Evolutionary conservation across 2,113 vertebrate genomes (phyloP).

Genomic region (Mastomys coucha): DNA sequence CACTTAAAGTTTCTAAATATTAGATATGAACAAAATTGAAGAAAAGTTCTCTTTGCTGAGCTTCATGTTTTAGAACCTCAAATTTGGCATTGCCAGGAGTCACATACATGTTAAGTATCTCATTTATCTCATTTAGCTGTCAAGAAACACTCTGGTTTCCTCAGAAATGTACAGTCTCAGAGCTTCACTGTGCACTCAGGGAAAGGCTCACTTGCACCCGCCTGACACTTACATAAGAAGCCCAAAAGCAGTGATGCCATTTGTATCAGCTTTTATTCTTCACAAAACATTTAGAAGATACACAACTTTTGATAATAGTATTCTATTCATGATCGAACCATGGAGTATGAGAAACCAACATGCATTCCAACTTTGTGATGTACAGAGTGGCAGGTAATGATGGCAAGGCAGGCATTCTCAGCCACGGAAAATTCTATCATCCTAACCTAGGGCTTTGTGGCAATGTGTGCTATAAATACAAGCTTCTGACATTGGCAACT

Average conservation of each 20-base stretch:
- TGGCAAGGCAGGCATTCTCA: slow-evolving; percentile 76
- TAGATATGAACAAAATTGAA: slow-evolving; percentile 66
- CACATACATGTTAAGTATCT: slow-evolving; percentile 19
- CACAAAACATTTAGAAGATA: slow-evolving; percentile 85
- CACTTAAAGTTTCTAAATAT: slow-evolving; percentile 52
- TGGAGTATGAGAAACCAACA: slow-evolving; percentile 83
- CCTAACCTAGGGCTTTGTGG: slow-evolving; percentile 77
- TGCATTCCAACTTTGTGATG: slow-evolving; percentile 78
- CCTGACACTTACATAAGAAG: slow-evolving; percentile 83
- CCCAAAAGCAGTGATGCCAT: slow-evolving; percentile 82
- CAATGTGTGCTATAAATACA: slow-evolving; percentile 82
- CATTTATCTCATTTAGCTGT: slow-evolving; percentile 42
- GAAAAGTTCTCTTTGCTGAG: slow-evolving; percentile 67
- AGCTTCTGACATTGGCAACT: slow-evolving; percentile 80
- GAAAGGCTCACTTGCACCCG: slow-evolving; percentile 80
- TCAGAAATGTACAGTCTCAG: slow-evolving; percentile 74
- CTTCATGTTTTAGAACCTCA: slow-evolving; percentile 58
- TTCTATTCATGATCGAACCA: slow-evolving; percentile 80
- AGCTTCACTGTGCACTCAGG: slow-evolving; percentile 84
- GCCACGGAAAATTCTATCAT: slow-evolving; percentile 76
- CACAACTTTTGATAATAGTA: slow-evolving; percentile 80
- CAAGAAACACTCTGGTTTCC: slow-evolving; percentile 77
- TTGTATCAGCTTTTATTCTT: slow-evolving; percentile 84
- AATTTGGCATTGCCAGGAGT: slow-evolving; percentile 68
- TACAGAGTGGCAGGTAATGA: slow-evolving; percentile 78